Base-by-base conservation (phyloP, 2,113 vertebrate genomes). In the Australoheros scitulus region DNA sequence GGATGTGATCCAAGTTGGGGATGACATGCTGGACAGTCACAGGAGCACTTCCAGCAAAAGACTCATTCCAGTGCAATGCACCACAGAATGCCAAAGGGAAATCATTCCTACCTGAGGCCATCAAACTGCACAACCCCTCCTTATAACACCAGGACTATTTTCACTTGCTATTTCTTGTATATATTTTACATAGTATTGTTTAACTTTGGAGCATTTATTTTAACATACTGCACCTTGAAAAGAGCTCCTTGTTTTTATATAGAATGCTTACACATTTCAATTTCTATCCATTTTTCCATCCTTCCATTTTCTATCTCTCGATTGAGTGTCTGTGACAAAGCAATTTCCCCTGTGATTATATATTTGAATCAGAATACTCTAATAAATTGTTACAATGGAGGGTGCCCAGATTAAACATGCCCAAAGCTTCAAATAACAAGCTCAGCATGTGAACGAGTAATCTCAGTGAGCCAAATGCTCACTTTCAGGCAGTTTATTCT, bases 401-500 rank as follows among this genome's bases (percentile, higher is more conserved):
- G 47, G 11, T 55, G 68, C 68, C n/a, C 68, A 72, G 26, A 55
- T 1, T 7, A 17, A 50, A 55, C 50, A 72, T 72, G 68, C 43
- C 47, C 29, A 26, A 47, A 72, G 68, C 24, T 3, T 72, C 68
- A 32, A 72, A 72, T 72, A 72, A 72, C 32, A 26, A 72, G 47
- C 43, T 52, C 43, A 14, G 17, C 11, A 52, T 72, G 26, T 55
- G 68, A 2, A 6, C 3, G 32, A 72, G 68, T 72, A 55, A 55
- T 72, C 68, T 17, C 68, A 32, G 24, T 72, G 68, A 52, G 26
- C 47, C 26, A 55, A 55, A 72, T 34, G 47, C 26, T 72, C 65
- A 50, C 24, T 52, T 52, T 52, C 68, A 72, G 68, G 68, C 43
- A 72, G 47, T 72, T 72, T n/a, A 55, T 72, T 72, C 47, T 72